A percentile compares a stretch with the other conserved stretches of the same genome.
Evolutionary conservation across 2,888 invertebrate species (phyloP).

Genomic region (Hypena proboscidalis): DNA sequence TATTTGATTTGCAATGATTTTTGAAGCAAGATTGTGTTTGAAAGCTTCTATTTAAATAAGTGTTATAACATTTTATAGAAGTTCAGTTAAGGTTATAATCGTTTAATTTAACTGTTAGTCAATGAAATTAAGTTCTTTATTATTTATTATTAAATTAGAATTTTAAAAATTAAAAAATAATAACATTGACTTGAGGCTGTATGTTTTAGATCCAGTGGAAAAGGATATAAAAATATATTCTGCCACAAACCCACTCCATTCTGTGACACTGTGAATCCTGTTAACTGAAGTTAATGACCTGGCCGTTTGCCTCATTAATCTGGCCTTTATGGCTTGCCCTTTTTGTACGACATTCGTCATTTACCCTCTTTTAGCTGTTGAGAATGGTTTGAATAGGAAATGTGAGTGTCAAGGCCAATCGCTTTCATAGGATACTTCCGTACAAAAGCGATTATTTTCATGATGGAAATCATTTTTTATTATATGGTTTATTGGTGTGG

Average conservation of each 20-base stretch:
- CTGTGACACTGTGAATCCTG: conserved; percentile 57
- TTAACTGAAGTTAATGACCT: conserved; percentile 66
- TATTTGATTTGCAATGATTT: too few relatives aligned
- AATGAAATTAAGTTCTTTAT: too few relatives aligned
- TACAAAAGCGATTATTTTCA: background rate
- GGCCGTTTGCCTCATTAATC: conserved; percentile 65
- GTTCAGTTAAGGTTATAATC: too few relatives aligned
- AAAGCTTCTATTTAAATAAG: too few relatives aligned
- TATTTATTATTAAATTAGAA: background rate
- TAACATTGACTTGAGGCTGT: conserved; percentile 12
- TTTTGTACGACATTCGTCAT: conserved; percentile 61
- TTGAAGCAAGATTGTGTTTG: too few relatives aligned
- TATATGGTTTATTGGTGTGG: too few relatives aligned
- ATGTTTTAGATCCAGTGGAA: conserved; percentile 42
- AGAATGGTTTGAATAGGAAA: conserved; percentile 47
- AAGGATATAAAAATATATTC: conserved; percentile 69
- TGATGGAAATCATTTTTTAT: too few relatives aligned
- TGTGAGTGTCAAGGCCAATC: conserved; percentile 21
- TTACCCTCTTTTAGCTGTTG: conserved; percentile 42
- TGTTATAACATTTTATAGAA: too few relatives aligned
- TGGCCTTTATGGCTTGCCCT: conserved; percentile 51
- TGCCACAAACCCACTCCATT: conserved; percentile 53
- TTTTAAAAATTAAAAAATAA: background rate
- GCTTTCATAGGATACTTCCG: conserved; percentile 17
- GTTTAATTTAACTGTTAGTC: too few relatives aligned